These are phyloP conservation scores for Volucella inflata DNA, from an alignment of 2,888 invertebrate genomes.

Conservation along the genomic window DNA sequence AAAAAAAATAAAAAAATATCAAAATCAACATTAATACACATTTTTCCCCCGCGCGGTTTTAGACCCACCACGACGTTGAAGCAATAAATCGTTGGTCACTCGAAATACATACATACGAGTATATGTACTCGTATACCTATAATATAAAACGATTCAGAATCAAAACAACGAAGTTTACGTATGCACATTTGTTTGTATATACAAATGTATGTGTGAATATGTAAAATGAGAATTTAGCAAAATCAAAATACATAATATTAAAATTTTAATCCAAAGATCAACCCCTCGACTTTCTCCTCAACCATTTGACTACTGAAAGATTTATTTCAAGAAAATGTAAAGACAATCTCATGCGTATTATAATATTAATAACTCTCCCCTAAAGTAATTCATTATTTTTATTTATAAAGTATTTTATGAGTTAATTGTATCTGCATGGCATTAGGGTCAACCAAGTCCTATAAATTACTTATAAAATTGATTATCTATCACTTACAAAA, in stretches of 20 bases:
- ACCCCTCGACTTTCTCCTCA: too few species aligned
- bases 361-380: neutral
- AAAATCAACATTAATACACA: neutral
- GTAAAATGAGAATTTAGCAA: neutral
- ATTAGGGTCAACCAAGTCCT: neutral
- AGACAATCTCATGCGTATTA: neutral
- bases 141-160: slow-evolving; percentile 17
- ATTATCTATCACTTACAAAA: neutral
- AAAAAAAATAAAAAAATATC: slow-evolving; percentile 22
- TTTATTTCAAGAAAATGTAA: too few species aligned
- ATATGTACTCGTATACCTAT: too few species aligned
- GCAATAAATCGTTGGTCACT: slow-evolving; percentile 35
- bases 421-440: slow-evolving; percentile 16
- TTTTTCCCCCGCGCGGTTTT: neutral
- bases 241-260: slow-evolving; percentile 18
- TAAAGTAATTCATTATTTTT: neutral
- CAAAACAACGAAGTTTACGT: slow-evolving; percentile 14
- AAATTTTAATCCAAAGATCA: neutral
- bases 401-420: slow-evolving; percentile 1
- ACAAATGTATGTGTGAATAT: neutral
- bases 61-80: slow-evolving; percentile 17
- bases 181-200: neutral
- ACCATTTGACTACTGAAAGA: too few species aligned
- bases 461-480: neutral
- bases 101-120: slow-evolving; percentile 18